Base-by-base conservation (phyloP, 2,888 invertebrate genomes). In the Melanchra persicariae region DNA sequence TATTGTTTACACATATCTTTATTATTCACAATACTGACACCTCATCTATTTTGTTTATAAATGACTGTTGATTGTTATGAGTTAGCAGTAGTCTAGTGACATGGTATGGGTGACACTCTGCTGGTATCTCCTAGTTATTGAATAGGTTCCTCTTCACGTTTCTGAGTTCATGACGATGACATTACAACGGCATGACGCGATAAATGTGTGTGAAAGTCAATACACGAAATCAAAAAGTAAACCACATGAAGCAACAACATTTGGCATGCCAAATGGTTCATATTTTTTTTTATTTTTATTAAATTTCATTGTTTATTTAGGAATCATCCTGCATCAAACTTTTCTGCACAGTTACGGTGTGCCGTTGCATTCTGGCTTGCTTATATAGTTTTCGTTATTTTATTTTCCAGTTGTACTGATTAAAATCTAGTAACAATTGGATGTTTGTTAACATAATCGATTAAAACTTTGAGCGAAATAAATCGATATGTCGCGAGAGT, bases 21-120 rank as follows among this genome's bases (percentile, higher is more conserved):
- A 54, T 47, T 49, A 26, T 19, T 30, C 24, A 58, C 26, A 61
- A 47, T 43, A n/a, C 10, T 30, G n/a, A n/a, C 30, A 58, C 22
- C 15, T 58, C 57, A 57, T 64, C 19, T 65, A 34, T 66, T 62
- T 57, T 45, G 54, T 60, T 60, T 54, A 60, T 67, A 59, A 47
- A 52, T 47, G 3, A 40, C 22, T 45, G 22, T 43, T 67, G 47
- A 54, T 74, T 61, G 34, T 74, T 60, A 49, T 43, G 22, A 17
- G 30, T 37, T 12, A 22, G 26, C 47, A 17, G 49, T 49, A 51
- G 61, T 65, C 49, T 70, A 34, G n/a, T 75, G 63, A 74, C 68
- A 70, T 70, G 55, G 52, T 59, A 67, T 49, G 55, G 17, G 30
- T 63, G 26, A 52, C 62, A 72, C 63, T 58, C 49, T 76, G 76